phyloP scores from a whole-genome alignment of 2,888 invertebrate species.

The Dynastes tityus region DNA sequence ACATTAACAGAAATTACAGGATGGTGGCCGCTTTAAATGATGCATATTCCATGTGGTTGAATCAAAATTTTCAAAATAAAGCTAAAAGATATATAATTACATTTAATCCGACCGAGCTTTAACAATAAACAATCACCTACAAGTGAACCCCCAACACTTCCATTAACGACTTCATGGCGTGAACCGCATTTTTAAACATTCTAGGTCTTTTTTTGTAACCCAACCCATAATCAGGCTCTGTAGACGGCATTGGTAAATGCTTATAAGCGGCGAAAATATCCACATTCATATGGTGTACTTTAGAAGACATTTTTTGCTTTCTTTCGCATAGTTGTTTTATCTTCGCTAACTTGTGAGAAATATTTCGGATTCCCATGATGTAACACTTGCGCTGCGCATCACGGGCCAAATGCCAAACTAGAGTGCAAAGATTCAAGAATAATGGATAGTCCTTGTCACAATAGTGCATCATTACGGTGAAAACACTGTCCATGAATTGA shows the following conservation, averaged over 20 bases:
- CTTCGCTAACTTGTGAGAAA: slow-evolving; percentile 61
- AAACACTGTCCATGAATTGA: slow-evolving; percentile 74
- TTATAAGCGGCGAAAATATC: slow-evolving; percentile 58
- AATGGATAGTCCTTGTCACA: slow-evolving; percentile 78
- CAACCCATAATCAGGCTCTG: slow-evolving; percentile 67
- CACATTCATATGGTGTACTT: slow-evolving; percentile 53
- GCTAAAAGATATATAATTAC: not conserved
- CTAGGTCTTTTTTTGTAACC: slow-evolving; percentile 63
- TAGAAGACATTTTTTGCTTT: slow-evolving; percentile 65
- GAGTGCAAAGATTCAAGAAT: slow-evolving; percentile 78
- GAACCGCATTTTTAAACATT: slow-evolving; percentile 64
- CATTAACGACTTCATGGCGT: slow-evolving; percentile 60
- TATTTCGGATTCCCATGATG: slow-evolving; percentile 61
- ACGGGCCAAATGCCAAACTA: slow-evolving; percentile 79
- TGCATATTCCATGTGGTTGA: slow-evolving; percentile 33
- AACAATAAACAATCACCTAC: not conserved
- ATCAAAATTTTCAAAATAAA: not conserved
- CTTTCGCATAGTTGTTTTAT: slow-evolving; percentile 62
- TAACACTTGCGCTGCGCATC: slow-evolving; percentile 71
- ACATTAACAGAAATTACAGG: slow-evolving; percentile 15
- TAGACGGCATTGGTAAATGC: slow-evolving; percentile 58
- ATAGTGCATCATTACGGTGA: slow-evolving; percentile 79
- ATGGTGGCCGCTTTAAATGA: slow-evolving; percentile 47
- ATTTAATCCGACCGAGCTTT: no score
- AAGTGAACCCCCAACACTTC: slow-evolving; percentile 14